Base-by-base conservation (phyloP, 1,140 invertebrate species). In the Cherax destructor region DNA sequence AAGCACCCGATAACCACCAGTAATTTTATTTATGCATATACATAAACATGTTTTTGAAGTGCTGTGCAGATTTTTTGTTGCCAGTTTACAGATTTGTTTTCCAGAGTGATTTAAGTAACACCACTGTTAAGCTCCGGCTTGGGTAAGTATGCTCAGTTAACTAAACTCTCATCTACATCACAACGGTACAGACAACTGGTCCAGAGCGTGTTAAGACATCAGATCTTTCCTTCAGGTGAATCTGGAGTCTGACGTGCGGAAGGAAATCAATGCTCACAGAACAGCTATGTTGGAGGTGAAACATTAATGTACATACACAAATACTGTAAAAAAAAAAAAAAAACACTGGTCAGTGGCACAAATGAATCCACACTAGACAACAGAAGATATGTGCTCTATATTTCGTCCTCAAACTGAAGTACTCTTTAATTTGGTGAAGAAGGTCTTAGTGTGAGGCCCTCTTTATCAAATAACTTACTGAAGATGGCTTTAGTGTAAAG, bases 231-330 rank as follows among this genome's bases (percentile, higher is more conserved):
- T 65, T 91, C 90, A 91, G 90, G 90, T 91, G 49, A 86, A 86
- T 86, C 78, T 91, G 83, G 78, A 91, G 59, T 83, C 77, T 52
- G 90, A 87, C 65, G 65, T 83, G 79, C 77, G 90, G 90, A 91
- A 91, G 85, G 90, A 87, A 30, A 30, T 91, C 61, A 91, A 86
- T 86, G 74, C 83, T 83, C 84, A 86, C 84, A 86, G 90, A 83
- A 65, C 84, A 21, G 52, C 80, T 50, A 91, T 91, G 90, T 74
- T 91, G 84, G 85, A 91, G 90, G 90, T 91, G 90, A 91, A 79
- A 81, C 69, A 18, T 56, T 56, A 76, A 10, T 41, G n/a, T 13
- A 24, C 9, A 24, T 76, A 10, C 30, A 41, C 21, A 13, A 41
- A 13, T 76, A 41, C 72, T 69, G n/a, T 18, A 69, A 69, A n/a